Evolutionary conservation across 2,888 invertebrate genomes (phyloP).

Genomic region (Pemphredon lugubris): DNA sequence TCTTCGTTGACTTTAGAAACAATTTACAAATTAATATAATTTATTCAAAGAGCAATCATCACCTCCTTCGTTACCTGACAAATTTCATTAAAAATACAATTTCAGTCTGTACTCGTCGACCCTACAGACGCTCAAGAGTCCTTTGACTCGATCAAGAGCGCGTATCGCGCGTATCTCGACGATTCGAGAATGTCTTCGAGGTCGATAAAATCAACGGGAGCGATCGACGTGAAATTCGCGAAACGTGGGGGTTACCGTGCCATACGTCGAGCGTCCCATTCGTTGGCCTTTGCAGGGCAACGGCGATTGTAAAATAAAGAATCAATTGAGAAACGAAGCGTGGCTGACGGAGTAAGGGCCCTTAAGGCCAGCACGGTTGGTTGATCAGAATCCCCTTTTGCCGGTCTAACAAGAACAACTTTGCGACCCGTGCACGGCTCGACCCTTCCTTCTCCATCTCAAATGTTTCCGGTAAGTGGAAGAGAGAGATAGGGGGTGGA

Average conservation of each 20-base stretch:
- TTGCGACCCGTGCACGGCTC: conserved; percentile 69
- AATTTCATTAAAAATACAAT: too few species aligned
- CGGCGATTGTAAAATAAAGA: conserved; percentile 80
- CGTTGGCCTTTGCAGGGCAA: conserved; percentile 56
- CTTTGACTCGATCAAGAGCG: too few species aligned
- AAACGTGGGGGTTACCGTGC: conserved; percentile 13
- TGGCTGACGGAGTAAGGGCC: conserved; percentile 70
- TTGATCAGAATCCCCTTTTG: conserved; percentile 76
- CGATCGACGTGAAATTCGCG: conserved; percentile 3
- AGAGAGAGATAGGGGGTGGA: conserved; percentile 27
- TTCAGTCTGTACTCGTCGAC: too few species aligned
- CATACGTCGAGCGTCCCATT: conserved; percentile 9
- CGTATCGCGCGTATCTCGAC: too few species aligned
- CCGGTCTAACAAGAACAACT: conserved; percentile 77
- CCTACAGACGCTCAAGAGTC: too few species aligned
- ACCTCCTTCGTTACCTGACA: too few species aligned
- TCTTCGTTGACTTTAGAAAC: too few species aligned
- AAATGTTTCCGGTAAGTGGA: conserved; percentile 67
- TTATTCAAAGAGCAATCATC: too few species aligned
- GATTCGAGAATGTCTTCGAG: too few species aligned
- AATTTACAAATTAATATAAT: too few species aligned
- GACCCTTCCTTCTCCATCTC: conserved; percentile 66
- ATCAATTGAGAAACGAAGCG: conserved; percentile 81
- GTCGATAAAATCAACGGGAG: not conserved
- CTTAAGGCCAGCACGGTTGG: conserved; percentile 74